Percentiles rank a stretch among this genome's conserved stretches.
phyloP scores from a whole-genome alignment of 2,113 vertebrate species.

The Dasyornis broadbenti region DNA sequence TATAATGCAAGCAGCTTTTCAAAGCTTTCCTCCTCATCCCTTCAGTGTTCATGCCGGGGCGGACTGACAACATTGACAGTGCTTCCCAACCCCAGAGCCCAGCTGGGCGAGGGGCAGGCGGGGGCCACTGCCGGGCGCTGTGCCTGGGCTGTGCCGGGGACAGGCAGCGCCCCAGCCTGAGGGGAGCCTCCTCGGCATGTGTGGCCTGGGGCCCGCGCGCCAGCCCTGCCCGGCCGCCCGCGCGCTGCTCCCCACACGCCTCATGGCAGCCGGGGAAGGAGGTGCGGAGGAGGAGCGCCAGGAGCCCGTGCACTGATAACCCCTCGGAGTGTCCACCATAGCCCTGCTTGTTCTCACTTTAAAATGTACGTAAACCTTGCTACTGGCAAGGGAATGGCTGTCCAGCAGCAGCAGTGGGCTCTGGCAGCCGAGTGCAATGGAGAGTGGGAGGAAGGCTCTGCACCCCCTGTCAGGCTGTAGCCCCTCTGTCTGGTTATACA shows the following conservation, averaged over 20 bases:
- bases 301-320: accelerated
- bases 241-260: background rate
- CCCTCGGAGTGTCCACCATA: accelerated
- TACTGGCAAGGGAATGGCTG: background rate
- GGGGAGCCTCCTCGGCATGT: accelerated
- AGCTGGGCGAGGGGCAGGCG: accelerated
- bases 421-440: accelerated
- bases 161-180: background rate
- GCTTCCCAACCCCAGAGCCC: background rate
- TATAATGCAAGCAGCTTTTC: background rate
- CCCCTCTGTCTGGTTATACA: accelerated
- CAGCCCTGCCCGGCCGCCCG: background rate
- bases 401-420: background rate
- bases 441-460: background rate
- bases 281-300: accelerated
- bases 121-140: background rate
- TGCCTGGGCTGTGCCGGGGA: no score
- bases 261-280: accelerated
- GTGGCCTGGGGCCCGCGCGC: accelerated
- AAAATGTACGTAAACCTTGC: accelerated
- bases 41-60: background rate
- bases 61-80: accelerated
- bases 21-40: background rate
- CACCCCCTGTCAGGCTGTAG: background rate
- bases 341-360: background rate